Evolutionary conservation across 30 jellyfish, hydroid and myxozoan genomes (phyloP), one percentile per base, ranked within the genome.

Genomic region (Pelagia noctiluca): DNA sequence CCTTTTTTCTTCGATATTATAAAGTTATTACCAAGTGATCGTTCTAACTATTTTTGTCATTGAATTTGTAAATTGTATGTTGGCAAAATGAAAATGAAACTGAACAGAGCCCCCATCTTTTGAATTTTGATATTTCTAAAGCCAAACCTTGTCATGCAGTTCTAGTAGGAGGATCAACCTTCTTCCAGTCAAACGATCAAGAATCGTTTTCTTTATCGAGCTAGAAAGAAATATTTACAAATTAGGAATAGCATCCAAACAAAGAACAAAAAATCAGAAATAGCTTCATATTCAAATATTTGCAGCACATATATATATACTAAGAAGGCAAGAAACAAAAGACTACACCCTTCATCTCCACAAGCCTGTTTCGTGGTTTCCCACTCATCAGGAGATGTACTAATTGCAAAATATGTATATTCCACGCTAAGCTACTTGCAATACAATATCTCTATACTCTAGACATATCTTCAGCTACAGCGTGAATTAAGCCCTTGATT

Each of bases 171-270:
- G 70, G 21, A 82, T 32, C 71, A 82, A 24, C 26, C 35, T 75
- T 32, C 42, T 82, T 24, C 92, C 92, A 0, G 85, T 82, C n/a
- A 82, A 49, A 7, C 46, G 54, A 25, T 82, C 85, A 10, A 82
- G 71, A 33, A 82, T 71, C 30, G 92, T 29, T 29, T 68, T 71
- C 49, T 82, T 52, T 2, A 82, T 82, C 0, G 80, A 24, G 13
- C 92, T 82, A 30, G 37, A 53, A 53, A 26, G 34, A 52, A 32
- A 21, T 18, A 66, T n/a, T n/a, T n/a, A n/a, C n/a, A n/a, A n/a
- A n/a, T n/a, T n/a, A n/a, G n/a, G n/a, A n/a, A n/a, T n/a, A n/a
- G n/a, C n/a, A n/a, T n/a, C n/a, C n/a, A n/a, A n/a, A n/a, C n/a
- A 30, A 66, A 11, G 11, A 10, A 47, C 61, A 47, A 47, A 19